Conservation (phyloP, 2,888 invertebrate species). For the Drosophila seclusa region DNA sequence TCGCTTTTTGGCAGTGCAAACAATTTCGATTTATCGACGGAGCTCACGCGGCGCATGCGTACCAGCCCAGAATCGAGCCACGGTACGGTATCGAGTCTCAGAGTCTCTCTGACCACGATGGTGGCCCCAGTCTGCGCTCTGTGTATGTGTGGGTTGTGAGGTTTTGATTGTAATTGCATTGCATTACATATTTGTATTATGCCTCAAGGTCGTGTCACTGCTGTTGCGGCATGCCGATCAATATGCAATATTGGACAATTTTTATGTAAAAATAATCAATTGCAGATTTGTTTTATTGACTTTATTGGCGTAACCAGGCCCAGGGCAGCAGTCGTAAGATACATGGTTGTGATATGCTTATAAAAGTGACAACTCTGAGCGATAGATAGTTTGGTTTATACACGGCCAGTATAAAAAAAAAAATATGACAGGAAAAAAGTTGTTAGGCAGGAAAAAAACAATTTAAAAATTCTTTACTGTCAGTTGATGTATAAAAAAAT, state of each 20-base stretch:
- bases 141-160: conserved; percentile 71
- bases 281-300: conserved; percentile 73
- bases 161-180: conserved; percentile 79
- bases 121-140: conserved; percentile 48
- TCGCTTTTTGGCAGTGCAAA: conserved; percentile 80
- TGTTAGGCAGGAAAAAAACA: conserved; percentile 4
- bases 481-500: neutral
- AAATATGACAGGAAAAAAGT: conserved; percentile 9
- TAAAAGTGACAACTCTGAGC: conserved; percentile 54
- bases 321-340: conserved; percentile 41
- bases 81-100: neutral
- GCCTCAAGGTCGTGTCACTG: conserved; percentile 75
- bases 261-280: conserved; percentile 74
- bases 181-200: conserved; percentile 74
- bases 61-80: conserved; percentile 5
- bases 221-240: conserved; percentile 44
- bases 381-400: conserved; percentile 48
- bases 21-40: conserved; percentile 78
- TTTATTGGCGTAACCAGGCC: conserved; percentile 57
- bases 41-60: conserved; percentile 73
- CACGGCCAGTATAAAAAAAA: conserved; percentile 1
- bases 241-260: conserved; percentile 65
- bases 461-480: neutral
- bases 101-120: conserved; percentile 35
- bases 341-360: conserved; percentile 38